Conservation (phyloP, 2,888 invertebrate genomes). For the Ophion slaviceki region DNA sequence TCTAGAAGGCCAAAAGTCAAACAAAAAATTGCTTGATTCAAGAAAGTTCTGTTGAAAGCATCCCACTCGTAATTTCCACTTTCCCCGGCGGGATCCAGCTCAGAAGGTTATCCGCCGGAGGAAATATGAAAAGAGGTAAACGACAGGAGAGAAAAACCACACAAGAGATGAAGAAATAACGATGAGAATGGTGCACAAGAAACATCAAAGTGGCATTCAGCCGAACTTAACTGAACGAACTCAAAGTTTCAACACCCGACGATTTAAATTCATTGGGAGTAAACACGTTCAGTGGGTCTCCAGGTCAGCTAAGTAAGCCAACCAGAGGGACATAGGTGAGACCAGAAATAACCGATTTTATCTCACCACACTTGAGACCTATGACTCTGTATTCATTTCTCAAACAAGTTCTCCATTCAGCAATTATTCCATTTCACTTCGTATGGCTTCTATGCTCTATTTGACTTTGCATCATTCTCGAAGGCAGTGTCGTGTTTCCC, state of each 20-base stretch:
- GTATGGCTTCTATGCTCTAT: too few species aligned
- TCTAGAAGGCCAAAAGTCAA: too few species aligned
- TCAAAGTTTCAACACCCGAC: slow-evolving; percentile 12
- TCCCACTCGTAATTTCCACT: too few species aligned
- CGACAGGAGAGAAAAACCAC: slow-evolving; percentile 5
- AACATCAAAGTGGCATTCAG: slow-evolving; percentile 19
- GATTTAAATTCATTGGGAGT: slow-evolving; percentile 74
- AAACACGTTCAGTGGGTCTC: slow-evolving; percentile 80
- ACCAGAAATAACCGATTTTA: slow-evolving; percentile 7
- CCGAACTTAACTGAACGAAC: not conserved
- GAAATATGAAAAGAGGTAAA: not conserved
- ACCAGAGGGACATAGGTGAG: slow-evolving; percentile 64
- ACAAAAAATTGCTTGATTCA: too few species aligned
- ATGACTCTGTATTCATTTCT: not conserved
- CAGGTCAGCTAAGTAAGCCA: slow-evolving; percentile 82
- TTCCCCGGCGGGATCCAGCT: too few species aligned
- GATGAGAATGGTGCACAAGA: not conserved
- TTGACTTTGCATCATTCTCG: too few species aligned
- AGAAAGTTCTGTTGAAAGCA: too few species aligned
- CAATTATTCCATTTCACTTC: not conserved
- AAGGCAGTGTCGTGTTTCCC: too few species aligned
- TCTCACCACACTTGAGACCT: not conserved
- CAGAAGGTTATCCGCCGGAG: too few species aligned
- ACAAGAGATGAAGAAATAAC: not conserved
- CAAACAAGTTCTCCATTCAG: not conserved